phyloP scores from a whole-genome alignment of 2,113 vertebrate species.

The Halichoeres trimaculatus region DNA sequence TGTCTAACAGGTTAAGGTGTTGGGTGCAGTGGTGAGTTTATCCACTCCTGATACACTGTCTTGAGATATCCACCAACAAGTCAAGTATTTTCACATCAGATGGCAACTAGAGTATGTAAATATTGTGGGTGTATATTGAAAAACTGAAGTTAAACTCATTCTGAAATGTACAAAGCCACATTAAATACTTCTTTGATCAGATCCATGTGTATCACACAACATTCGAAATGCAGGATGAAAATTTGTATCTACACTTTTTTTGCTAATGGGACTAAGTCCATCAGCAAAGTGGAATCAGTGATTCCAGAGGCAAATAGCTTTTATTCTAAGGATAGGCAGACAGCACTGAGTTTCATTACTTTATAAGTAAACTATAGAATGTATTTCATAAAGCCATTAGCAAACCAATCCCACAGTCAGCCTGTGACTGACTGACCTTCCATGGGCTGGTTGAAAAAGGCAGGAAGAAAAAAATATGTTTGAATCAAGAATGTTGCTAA shows the following conservation, averaged over 20 bases:
- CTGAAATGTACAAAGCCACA: background rate
- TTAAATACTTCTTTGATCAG: background rate
- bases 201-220: background rate
- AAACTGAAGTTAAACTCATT: background rate
- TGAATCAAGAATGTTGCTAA: too few relatives aligned
- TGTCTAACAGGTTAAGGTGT: slow-evolving; percentile 28
- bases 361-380: too few relatives aligned
- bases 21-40: background rate
- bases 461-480: too few relatives aligned
- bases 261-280: background rate
- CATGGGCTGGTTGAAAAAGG: too few relatives aligned
- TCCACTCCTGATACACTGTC: background rate
- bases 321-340: too few relatives aligned
- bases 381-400: too few relatives aligned
- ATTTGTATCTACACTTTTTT: background rate
- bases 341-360: too few relatives aligned
- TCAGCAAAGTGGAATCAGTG: too few relatives aligned
- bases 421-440: too few relatives aligned
- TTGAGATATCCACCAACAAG: slow-evolving; percentile 16
- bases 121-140: background rate
- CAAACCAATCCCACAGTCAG: too few relatives aligned
- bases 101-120: background rate
- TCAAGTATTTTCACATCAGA: background rate
- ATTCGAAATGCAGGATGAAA: background rate
- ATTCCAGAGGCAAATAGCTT: too few relatives aligned